Evolutionary conservation across 2,888 invertebrate species (phyloP).

Genomic region (Ctenicera cuprea): DNA sequence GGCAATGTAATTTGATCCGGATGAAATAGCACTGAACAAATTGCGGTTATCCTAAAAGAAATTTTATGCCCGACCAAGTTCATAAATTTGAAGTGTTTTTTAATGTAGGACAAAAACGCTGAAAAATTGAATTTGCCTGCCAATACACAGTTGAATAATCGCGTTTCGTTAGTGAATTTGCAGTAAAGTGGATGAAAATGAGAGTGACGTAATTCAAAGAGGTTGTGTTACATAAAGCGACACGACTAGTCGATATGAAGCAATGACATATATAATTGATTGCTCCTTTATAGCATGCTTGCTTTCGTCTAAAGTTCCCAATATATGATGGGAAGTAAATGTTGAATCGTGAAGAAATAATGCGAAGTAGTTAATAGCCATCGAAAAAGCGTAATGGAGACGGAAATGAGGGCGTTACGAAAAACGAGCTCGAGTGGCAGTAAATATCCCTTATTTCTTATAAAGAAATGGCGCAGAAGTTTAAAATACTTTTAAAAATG

Average conservation of each 20-base stretch:
- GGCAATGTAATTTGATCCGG: no score
- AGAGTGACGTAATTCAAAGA: conserved; percentile 6
- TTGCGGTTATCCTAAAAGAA: background rate
- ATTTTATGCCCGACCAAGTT: background rate
- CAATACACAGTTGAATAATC: conserved; percentile 22
- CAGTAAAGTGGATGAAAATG: conserved; percentile 10
- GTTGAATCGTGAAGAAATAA: conserved; percentile 15
- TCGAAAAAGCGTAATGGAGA: conserved; percentile 9
- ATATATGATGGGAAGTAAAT: conserved; percentile 14
- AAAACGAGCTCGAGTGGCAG: background rate
- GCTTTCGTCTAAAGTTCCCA: background rate
- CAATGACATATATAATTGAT: conserved; percentile 12
- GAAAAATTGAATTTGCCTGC: conserved; percentile 13
- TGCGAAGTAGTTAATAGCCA: conserved; percentile 14
- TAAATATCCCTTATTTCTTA: background rate
- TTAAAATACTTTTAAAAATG: background rate
- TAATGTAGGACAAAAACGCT: no score
- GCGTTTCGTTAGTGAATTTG: background rate
- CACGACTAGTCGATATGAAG: conserved; percentile 9
- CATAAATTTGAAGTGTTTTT: background rate
- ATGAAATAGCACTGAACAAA: no score
- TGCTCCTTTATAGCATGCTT: background rate
- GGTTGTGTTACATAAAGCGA: conserved; percentile 9
- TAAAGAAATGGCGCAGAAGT: background rate
- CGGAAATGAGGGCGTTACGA: conserved; percentile 13